Conservation (phyloP, 2,797 vertebrate genomes). For the Sphenodon punctatus region DNA sequence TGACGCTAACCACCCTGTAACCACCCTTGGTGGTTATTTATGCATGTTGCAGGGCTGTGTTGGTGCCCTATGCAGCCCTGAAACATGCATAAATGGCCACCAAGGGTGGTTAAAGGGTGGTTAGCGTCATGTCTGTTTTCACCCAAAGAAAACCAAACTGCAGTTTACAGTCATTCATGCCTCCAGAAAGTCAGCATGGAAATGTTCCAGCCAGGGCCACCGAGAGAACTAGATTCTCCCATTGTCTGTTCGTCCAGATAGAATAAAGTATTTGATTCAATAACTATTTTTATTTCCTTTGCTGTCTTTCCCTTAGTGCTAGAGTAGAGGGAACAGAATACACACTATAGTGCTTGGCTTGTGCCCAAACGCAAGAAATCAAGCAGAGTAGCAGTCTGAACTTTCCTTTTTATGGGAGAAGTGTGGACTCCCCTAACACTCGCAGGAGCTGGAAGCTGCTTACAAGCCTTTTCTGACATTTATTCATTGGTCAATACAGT, state of each 20-base stretch:
- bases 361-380: neutral
- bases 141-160: too few species aligned
- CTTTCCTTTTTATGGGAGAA: neutral
- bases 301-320: fast-evolving
- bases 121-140: too few species aligned
- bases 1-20: too few species aligned
- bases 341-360: neutral
- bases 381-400: neutral
- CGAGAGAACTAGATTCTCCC: neutral
- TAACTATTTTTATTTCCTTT: neutral
- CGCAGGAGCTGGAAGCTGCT: neutral
- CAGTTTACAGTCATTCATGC: neutral
- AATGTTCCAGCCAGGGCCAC: neutral
- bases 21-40: too few species aligned
- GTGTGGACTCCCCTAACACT: neutral
- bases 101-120: too few species aligned
- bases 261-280: neutral
- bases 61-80: too few species aligned
- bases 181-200: neutral
- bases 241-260: neutral
- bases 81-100: too few species aligned
- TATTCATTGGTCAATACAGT: neutral
- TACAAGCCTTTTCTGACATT: neutral
- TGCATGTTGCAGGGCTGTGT: too few species aligned
- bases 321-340: neutral